Evolutionary conservation across 2,113 vertebrate genomes (phyloP), one percentile per base, ranked within the genome.

Genomic region (Azemiops feae): DNA sequence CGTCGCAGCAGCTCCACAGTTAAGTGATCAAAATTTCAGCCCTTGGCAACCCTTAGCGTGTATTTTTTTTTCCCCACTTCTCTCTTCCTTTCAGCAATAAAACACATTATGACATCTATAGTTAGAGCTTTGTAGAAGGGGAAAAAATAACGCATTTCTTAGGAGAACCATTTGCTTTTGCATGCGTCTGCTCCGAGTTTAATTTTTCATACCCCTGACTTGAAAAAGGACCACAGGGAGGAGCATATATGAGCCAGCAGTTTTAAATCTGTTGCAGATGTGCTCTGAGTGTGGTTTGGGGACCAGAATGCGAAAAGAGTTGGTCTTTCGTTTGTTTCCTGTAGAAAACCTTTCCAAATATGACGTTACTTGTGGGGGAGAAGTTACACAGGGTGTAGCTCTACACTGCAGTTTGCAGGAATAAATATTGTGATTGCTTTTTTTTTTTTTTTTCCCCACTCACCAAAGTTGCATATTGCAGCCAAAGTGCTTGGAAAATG

Each of bases 181-280:
- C 94, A 93, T 91, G 91, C 95, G 94, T 50, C 91, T 92, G 39
- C 2, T 89, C 96, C 92, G 81, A 91, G 93, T 96, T 97, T 95
- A 95, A 93, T 93, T 97, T 97, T 95, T 97, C 91, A 95, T 94
- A 92, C 81, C 89, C 91, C 95, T 91, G 93, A 64, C 95, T 96
- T 69, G 10, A 30, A 93, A 92, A 96, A 91, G 91, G 92, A 93
- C 95, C 94, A 93, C 27, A 94, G 93, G 95, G 96, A 97, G 88
- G 47, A 96, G 95, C 93, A 96, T 95, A 89, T 87, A 93, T 94
- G 92, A 96, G 94, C 94, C 94, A 96, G 96, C 94, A 93, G 87
- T 50, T 96, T 95, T 93, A 95, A 96, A 97, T 94, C 87, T 0
- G 90, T 95, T 96, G 91, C 95, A 95, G 94, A 95, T 95, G 92